Evolutionary conservation across 2,888 invertebrate genomes (phyloP).

Genomic region (Epiblema foenella): DNA sequence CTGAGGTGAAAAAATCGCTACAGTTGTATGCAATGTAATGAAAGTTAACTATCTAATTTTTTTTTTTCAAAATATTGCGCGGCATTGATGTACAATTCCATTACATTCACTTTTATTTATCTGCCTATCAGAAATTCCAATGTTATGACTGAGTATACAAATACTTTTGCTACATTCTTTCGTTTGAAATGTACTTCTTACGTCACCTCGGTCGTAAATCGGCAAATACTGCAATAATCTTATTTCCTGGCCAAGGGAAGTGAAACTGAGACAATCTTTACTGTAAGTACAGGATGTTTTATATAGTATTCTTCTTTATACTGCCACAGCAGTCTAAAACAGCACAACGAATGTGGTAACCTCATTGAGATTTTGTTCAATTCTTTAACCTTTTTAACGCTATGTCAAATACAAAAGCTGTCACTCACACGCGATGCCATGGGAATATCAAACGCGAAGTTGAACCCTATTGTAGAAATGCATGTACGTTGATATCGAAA

Average conservation of each 20-base stretch:
- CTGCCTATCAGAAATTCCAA: constrained; percentile 10
- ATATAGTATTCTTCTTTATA: too few species aligned
- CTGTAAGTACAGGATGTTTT: background rate
- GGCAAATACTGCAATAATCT: background rate
- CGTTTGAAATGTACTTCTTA: background rate
- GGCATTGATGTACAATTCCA: constrained; percentile 11
- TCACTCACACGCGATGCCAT: too few species aligned
- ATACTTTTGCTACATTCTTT: background rate
- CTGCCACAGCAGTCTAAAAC: too few species aligned
- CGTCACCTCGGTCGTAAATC: background rate
- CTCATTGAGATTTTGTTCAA: too few species aligned
- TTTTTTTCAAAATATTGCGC: background rate
- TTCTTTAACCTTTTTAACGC: too few species aligned
- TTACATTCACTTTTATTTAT: constrained; percentile 10
- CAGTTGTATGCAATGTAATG: too few species aligned
- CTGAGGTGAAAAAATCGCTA: background rate
- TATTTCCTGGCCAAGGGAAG: background rate
- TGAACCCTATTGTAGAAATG: too few species aligned
- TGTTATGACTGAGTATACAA: background rate
- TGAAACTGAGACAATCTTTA: background rate
- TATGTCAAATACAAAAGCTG: too few species aligned
- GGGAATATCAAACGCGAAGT: too few species aligned
- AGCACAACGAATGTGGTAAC: too few species aligned
- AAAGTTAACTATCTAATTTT: background rate
- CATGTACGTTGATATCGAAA: too few species aligned